phyloP scores from a whole-genome alignment of 2,888 invertebrate genomes.

The Drosophila rellima region DNA sequence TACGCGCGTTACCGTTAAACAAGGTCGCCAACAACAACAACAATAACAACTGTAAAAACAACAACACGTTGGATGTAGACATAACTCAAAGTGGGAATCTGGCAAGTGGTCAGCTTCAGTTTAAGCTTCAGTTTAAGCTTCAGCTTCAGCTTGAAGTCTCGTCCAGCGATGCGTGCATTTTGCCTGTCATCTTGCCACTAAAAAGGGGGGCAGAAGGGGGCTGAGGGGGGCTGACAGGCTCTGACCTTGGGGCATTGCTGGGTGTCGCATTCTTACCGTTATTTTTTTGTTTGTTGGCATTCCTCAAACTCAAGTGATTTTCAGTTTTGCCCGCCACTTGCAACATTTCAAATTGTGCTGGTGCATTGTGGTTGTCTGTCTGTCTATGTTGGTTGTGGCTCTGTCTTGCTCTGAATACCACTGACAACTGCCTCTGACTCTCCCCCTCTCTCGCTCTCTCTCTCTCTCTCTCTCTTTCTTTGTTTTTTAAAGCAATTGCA shows the following conservation, averaged over 20 bases:
- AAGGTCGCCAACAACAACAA: slow-evolving; percentile 69
- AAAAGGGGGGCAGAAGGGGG: background rate
- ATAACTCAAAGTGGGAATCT: slow-evolving; percentile 37
- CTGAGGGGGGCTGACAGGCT: slow-evolving; percentile 3
- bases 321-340: background rate
- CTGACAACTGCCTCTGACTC: no score
- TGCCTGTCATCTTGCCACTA: slow-evolving; percentile 61
- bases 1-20: slow-evolving; percentile 81
- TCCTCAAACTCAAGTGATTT: slow-evolving; percentile 2
- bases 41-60: slow-evolving; percentile 24
- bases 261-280: slow-evolving; percentile 62
- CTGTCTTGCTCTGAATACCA: slow-evolving; percentile 83
- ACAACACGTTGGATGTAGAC: slow-evolving; percentile 41
- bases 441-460: background rate
- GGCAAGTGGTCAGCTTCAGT: slow-evolving; percentile 24
- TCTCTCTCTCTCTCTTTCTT: slow-evolving; percentile 13
- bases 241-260: slow-evolving; percentile 49
- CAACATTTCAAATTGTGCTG: slow-evolving; percentile 1
- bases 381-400: slow-evolving; percentile 17
- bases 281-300: slow-evolving; percentile 31
- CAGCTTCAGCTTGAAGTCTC: slow-evolving; percentile 21
- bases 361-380: slow-evolving; percentile 32
- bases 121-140: slow-evolving; percentile 26
- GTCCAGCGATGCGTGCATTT: slow-evolving; percentile 74
- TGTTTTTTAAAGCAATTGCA: slow-evolving; percentile 46